Base-by-base conservation (phyloP, 2,888 invertebrate species). In the Apoda limacodes region DNA sequence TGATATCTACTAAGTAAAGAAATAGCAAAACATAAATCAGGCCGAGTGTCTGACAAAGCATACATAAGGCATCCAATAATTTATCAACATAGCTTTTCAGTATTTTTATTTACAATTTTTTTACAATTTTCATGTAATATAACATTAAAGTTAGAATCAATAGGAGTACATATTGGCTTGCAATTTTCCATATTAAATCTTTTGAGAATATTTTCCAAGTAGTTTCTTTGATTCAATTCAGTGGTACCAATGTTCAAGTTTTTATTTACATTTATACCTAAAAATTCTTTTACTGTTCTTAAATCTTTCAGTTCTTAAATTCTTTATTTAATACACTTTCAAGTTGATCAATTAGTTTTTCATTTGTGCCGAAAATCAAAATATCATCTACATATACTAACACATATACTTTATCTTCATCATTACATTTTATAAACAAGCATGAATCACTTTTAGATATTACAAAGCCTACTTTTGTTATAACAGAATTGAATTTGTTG, bases 261-360 rank as follows among this genome's bases (percentile, higher is more conserved):
- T 12, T 38, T 41, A 20, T 32, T 39, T 9, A 44, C 34, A 29
- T 35, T 19, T 27, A 43, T 40, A 4, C 42, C 43, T 13, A 43
- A 28, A 14, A 35, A 44, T 5, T 40, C 22, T 14, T 33, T 37
- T 13, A 38, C 24, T 6, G 36, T 27, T 1, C 42, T 40, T 17
- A 41, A 25, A 25, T 46, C 39, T 20, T 41, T 44, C 38, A 42
- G n/a, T n/a, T 45, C 25, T 41, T 35, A 37, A 44, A 44, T 25
- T 42, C 30, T 1, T 30, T 32, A 6, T 34, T 36, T 28, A 43
- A 32, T 3, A 34, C n/a, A n/a, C n/a, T n/a, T n/a, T n/a, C n/a
- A n/a, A n/a, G n/a, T n/a, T n/a, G n/a, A n/a, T n/a, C n/a, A n/a
- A 36, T 15, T 9, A 19, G 5, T 10, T 5, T 25, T 2, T 13